A percentile compares a stretch with the other conserved stretches of the same genome.
These are phyloP conservation scores for Hyles lineata DNA, from an alignment of 2,888 invertebrate species.

Conservation along the genomic window DNA sequence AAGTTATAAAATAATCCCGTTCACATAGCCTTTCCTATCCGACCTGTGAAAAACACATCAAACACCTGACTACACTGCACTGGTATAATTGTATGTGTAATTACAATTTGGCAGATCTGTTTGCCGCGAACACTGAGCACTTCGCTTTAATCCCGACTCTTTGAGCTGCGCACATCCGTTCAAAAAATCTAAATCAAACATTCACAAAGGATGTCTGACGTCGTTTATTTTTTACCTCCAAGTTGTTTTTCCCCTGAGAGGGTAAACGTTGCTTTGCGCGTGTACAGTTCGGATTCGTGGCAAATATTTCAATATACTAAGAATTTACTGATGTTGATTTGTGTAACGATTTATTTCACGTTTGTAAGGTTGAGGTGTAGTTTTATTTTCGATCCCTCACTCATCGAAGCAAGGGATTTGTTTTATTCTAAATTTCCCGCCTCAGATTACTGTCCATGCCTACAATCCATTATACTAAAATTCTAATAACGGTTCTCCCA, in stretches of 20 bases:
- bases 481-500: too few relatives aligned
- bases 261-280: not conserved
- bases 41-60: too few relatives aligned
- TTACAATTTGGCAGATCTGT: not conserved
- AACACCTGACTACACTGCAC: not conserved
- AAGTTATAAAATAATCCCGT: too few relatives aligned
- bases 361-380: too few relatives aligned
- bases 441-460: too few relatives aligned
- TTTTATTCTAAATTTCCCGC: too few relatives aligned
- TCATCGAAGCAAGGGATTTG: too few relatives aligned
- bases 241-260: conserved; percentile 12
- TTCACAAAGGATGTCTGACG: conserved; percentile 17
- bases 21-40: too few relatives aligned
- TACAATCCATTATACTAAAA: too few relatives aligned
- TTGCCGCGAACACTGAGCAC: not conserved
- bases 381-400: too few relatives aligned
- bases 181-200: conserved; percentile 24
- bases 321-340: not conserved
- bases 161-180: conserved; percentile 4
- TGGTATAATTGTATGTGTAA: not conserved
- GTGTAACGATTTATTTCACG: not conserved
- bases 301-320: conserved; percentile 9
- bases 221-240: conserved; percentile 18
- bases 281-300: conserved; percentile 3
- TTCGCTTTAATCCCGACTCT: conserved; percentile 2